Conservation (phyloP, 2,113 vertebrate species). For the Salvelinus sp. region DNA sequence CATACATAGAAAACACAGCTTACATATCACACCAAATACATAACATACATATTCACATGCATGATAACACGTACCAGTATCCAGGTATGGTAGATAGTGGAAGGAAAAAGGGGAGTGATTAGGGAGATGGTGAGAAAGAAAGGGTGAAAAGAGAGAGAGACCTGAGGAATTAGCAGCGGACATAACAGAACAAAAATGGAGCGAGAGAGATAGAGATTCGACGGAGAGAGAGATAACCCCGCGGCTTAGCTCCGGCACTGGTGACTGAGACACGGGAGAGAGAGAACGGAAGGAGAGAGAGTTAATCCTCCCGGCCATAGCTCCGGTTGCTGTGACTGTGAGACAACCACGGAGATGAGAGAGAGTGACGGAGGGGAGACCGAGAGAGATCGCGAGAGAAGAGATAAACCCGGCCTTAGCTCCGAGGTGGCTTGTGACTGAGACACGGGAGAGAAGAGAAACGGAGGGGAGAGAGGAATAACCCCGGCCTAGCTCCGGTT, state of each 20-base stretch:
- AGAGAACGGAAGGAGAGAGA: too few species aligned
- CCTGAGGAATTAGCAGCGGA: slow-evolving; percentile 25
- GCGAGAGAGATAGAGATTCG: not conserved
- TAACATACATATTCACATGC: too few species aligned
- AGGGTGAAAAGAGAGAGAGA: slow-evolving; percentile 14
- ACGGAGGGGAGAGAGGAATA: slow-evolving; percentile 55
- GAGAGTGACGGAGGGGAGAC: too few species aligned
- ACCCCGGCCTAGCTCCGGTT: slow-evolving; percentile 12
- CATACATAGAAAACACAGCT: too few species aligned
- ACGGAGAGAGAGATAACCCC: slow-evolving; percentile 18
- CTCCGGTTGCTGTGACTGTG: too few species aligned
- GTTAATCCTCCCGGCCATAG: too few species aligned
- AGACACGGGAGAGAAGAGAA: not conserved
- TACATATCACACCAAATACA: too few species aligned
- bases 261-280: slow-evolving; percentile 30
- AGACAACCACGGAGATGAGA: too few species aligned
- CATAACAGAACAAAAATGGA: slow-evolving; percentile 2
- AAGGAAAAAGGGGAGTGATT: not conserved
- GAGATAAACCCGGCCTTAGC: too few species aligned
- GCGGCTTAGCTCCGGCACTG: not conserved
- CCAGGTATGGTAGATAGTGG: not conserved
- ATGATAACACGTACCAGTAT: too few species aligned
- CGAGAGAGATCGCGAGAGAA: too few species aligned
- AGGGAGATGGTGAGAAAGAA: slow-evolving; percentile 2
- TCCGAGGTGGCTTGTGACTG: too few species aligned